Evolutionary conservation across 2,888 invertebrate species (phyloP).

Genomic region (Lathronympha strigana): DNA sequence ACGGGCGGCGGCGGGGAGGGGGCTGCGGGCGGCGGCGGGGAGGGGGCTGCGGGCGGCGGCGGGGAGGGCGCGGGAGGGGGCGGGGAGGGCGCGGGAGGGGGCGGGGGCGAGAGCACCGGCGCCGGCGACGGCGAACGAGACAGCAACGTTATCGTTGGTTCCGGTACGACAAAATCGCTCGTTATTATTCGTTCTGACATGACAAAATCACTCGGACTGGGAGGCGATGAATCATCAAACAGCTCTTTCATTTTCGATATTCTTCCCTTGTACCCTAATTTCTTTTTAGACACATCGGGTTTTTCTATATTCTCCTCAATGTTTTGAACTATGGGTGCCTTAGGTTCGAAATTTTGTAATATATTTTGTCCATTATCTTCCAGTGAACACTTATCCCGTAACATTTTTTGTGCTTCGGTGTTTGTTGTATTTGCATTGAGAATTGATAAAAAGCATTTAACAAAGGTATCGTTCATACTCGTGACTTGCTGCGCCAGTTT

Average conservation of each 20-base stretch:
- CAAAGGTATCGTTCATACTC: slow-evolving; percentile 51
- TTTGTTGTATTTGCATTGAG: not conserved
- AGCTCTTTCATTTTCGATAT: slow-evolving; percentile 25
- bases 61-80: not conserved
- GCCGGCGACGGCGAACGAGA: not conserved
- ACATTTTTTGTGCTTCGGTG: not conserved
- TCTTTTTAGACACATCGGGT: not conserved
- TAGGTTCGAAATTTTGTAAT: not conserved
- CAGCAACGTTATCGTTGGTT: not conserved
- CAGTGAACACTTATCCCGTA: not conserved
- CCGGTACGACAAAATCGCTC: not conserved
- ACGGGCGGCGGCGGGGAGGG: not conserved
- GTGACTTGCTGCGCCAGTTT: slow-evolving; percentile 51
- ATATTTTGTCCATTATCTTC: not conserved
- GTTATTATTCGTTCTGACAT: not conserved
- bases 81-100: not conserved
- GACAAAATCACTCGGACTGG: not conserved
- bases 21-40: not conserved
- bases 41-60: not conserved
- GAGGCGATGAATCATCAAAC: slow-evolving; percentile 18
- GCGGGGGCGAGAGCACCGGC: not conserved
- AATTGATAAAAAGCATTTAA: slow-evolving; percentile 31
- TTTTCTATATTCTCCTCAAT: not conserved
- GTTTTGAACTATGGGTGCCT: not conserved
- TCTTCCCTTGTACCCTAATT: not conserved